A percentile compares a stretch with the other conserved stretches of the same genome.
Conservation (phyloP, 2,797 vertebrate species). For the Prunella strophiata region DNA sequence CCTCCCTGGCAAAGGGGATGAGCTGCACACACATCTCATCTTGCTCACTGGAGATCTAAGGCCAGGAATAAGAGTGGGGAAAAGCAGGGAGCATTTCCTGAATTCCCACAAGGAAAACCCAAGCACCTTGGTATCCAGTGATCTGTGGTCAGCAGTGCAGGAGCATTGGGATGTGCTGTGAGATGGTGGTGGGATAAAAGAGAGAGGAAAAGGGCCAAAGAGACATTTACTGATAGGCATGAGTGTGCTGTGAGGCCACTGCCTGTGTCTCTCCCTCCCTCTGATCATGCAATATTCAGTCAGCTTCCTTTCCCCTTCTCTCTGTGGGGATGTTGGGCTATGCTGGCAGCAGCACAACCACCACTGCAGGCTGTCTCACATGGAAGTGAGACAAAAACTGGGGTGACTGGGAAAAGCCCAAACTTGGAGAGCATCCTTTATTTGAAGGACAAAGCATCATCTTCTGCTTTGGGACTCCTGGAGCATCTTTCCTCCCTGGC, state of each 20-base stretch:
- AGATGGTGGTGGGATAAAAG: background rate
- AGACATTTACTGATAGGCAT: background rate
- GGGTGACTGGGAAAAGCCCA: background rate
- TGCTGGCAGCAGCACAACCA: background rate
- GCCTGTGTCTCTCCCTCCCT: background rate
- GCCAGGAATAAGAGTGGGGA: background rate
- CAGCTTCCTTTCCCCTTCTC: background rate
- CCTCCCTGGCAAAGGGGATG: accelerated
- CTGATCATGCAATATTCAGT: slow-evolving; percentile 54
- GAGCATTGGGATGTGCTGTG: background rate
- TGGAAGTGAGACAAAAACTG: slow-evolving; percentile 8
- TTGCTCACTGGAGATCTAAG: background rate
- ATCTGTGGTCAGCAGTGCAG: background rate
- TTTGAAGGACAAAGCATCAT: background rate
- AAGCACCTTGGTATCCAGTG: background rate
- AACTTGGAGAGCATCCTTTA: background rate
- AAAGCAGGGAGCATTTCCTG: background rate
- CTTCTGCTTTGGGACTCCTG: background rate
- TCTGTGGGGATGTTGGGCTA: background rate
- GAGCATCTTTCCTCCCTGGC: background rate
- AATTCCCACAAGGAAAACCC: background rate
- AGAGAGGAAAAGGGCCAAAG: background rate
- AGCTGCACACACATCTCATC: background rate
- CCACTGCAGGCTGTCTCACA: background rate
- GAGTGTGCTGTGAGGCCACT: background rate